Evolutionary conservation across 2,797 vertebrate species (phyloP), one percentile per base, ranked within the genome.

Genomic region (Anniella stebbinsi): DNA sequence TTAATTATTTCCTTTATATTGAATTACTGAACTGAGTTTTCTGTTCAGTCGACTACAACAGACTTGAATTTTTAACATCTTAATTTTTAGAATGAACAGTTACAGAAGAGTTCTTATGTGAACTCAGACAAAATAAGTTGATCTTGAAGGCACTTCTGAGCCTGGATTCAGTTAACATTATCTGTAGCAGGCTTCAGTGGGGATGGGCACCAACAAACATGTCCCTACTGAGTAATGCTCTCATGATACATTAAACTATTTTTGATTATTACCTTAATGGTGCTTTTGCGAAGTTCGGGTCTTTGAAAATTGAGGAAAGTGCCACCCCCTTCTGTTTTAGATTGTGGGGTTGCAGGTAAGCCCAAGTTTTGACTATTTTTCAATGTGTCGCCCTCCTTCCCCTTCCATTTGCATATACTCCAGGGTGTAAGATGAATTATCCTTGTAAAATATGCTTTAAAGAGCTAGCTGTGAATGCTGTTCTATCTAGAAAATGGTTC

Each of bases 221-320:
- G 0, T 90, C 51, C 94, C 77, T 92, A 0, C 87, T 95, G 23
- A 93, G 94, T 89, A 41, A 82, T 84, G 84, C 1, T 25, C 21
- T 88, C 45, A 23, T 80, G 48, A 28, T 4, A 36, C 54, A 33
- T 89, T 66, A 33, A 76, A 81, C 17, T 11, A 30, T 38, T 66
- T 38, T 48, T 41, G 8, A 72, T 81, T 21, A 57, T 82, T 38
- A 51, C 82, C 60, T 72, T 41, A 54, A 21, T 57, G 36, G 23
- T 21, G 33, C 81, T 78, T 73, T 88, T 30, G 69, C 76, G 7
- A 25, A 48, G 23, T 48, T 54, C 38, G 23, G 33, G 11, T 36
- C 21, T 84, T 10, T 63, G 13, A 84, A 67, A 63, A 48, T 28
- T 84, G 57, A 66, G 72, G 33, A 84, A 48, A 36, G 76, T 66